Evolutionary conservation across 2,888 invertebrate genomes (phyloP), one percentile per base, ranked within the genome.

Genomic region (Volucella inanis): DNA sequence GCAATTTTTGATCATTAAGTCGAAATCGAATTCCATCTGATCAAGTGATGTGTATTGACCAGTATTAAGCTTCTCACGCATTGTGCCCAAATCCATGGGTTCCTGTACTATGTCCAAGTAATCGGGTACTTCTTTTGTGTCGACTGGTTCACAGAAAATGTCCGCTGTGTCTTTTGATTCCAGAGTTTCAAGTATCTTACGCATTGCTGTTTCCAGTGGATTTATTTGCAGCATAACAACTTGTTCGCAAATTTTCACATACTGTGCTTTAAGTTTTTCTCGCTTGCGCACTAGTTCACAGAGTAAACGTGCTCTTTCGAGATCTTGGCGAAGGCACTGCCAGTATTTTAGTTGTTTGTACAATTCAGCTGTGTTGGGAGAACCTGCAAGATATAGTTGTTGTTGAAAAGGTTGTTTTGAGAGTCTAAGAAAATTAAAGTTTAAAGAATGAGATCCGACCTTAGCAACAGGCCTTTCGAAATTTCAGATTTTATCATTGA

Each of bases 1-100:
- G 90, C 99, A 99, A 92, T 99, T 99, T 87, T 95, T 95, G 76
- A 99, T 97, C 96, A 99, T 99, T n/a, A 99, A 94, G 89, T 96
- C 95, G 91, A 99, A 99, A 93, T 99, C 99, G 0, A 93, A 93
- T 90, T 98, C 97, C 89, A 99, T 94, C 43, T 96, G 95, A 82
- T 95, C 95, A 50, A 99, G 93, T 65, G 94, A 94, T 8, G 93
- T 92, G 91, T 98, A 97, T 67, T 93, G 92, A 61, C 94, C 94
- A 55, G 93, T 92, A 70, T 96, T 96, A 18, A 97, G 92, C 92
- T 96, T 96, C 84, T 93, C 93, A 85, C 95, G 94, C 97, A 99
- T 99, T 0, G 97, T 97, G 43, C 95, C 95, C 82, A 98, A 93
- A 92, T 98, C 97, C 97, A 98, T 98, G 0, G 98, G 98, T 75